Conservation (phyloP, 2,113 vertebrate genomes). For the Ageneiosus marmoratus region DNA sequence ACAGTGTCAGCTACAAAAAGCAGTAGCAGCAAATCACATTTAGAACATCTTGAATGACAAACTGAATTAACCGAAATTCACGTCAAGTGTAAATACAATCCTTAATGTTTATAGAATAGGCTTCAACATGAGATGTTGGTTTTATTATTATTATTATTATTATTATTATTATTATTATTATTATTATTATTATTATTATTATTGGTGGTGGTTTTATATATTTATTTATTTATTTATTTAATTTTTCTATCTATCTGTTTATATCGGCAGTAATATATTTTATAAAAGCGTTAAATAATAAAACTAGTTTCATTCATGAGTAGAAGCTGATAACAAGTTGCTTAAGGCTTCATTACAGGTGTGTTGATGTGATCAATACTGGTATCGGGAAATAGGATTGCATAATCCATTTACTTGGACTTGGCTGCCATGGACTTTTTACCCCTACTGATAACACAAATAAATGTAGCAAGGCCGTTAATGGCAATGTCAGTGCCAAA, state of each 20-base stretch:
- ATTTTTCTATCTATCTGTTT: too few species aligned
- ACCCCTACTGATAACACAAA: conserved; percentile 50
- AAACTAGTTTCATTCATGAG: background rate
- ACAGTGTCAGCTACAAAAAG: too few species aligned
- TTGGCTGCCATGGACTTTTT: conserved; percentile 14
- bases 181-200: too few species aligned
- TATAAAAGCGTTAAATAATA: too few species aligned
- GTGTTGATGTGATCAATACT: conserved; percentile 13
- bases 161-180: background rate
- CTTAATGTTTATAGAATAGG: background rate
- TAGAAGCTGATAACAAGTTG: background rate
- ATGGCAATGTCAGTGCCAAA: conserved; percentile 49
- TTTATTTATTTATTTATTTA: too few species aligned
- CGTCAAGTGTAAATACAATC: background rate
- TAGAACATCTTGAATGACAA: background rate
- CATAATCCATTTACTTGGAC: conserved; percentile 28
- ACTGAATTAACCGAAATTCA: background rate
- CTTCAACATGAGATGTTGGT: too few species aligned
- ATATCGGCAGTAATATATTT: too few species aligned
- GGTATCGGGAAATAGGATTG: conserved; percentile 1
- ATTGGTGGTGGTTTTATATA: too few species aligned
- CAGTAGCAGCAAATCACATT: background rate
- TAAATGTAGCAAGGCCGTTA: conserved; percentile 44
- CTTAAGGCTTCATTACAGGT: conserved; percentile 4
- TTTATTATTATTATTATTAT: background rate